phyloP scores from a whole-genome alignment of 2,113 vertebrate genomes.

The Andinoacara biseriatus region DNA sequence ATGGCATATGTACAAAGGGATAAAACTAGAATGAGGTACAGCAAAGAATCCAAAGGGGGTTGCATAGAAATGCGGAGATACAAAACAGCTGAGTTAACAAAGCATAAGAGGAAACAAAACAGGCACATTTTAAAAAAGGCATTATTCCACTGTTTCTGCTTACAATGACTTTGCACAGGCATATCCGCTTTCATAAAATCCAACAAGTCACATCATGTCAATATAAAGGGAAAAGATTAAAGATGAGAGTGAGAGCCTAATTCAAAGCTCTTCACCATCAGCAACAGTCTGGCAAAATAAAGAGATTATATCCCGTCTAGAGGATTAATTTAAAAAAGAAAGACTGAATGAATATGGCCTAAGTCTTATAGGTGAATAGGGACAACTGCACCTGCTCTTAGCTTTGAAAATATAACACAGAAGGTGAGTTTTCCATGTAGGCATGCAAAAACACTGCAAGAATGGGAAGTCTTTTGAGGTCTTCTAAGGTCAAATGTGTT shows the following conservation, averaged over 20 bases:
- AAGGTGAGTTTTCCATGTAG: not conserved
- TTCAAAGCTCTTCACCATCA: constrained; percentile 35
- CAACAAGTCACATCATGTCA: constrained; percentile 45
- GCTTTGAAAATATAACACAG: constrained; percentile 19
- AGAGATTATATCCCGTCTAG: constrained; percentile 55
- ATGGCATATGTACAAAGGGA: not conserved
- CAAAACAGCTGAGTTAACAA: not conserved
- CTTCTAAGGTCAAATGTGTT: constrained; percentile 14
- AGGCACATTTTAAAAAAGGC: not conserved
- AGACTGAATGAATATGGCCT: constrained; percentile 28
- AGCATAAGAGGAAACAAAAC: not conserved
- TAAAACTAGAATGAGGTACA: not conserved
- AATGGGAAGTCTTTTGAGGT: constrained; percentile 7
- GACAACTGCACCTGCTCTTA: constrained; percentile 36
- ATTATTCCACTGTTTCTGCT: not conserved
- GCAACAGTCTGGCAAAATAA: constrained; percentile 34
- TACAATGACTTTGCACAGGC: not conserved
- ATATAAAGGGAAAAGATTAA: constrained; percentile 43
- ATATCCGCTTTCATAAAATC: not conserved
- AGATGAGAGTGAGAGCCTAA: constrained; percentile 23
- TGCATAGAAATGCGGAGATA: not conserved
- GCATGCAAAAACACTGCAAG: not conserved
- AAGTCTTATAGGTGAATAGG: constrained; percentile 11
- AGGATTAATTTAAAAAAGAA: constrained; percentile 38
- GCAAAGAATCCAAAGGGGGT: not conserved